Conservation (phyloP, 2,888 invertebrate genomes). For the Sericinus montela region DNA sequence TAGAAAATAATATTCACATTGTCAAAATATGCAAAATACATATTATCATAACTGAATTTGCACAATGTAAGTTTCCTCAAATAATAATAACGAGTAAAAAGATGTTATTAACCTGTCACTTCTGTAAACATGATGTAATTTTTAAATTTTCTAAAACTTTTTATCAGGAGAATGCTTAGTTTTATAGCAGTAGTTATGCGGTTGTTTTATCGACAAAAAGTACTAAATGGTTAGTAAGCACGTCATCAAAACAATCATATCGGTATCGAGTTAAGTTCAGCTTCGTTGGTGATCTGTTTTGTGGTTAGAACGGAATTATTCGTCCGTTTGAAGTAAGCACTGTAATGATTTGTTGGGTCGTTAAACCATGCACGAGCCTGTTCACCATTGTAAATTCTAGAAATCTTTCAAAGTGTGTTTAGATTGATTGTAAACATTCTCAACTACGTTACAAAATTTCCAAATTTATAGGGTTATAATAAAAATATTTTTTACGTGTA, state of each 20-base stretch:
- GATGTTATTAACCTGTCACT: slow-evolving; percentile 12
- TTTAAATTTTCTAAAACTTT: slow-evolving; percentile 6
- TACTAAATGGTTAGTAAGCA: slow-evolving; percentile 20
- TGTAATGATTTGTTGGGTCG: slow-evolving; percentile 33
- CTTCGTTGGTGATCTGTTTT: slow-evolving; percentile 44
- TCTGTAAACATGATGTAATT: slow-evolving; percentile 10
- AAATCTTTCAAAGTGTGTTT: neutral
- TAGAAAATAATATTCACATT: too few relatives aligned
- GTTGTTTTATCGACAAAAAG: slow-evolving; percentile 24
- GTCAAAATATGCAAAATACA: too few relatives aligned
- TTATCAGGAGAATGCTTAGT: slow-evolving; percentile 3
- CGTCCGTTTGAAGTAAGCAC: slow-evolving; percentile 31
- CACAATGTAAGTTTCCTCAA: too few relatives aligned
- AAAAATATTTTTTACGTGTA: too few relatives aligned
- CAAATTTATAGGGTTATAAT: too few relatives aligned
- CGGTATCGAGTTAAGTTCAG: slow-evolving; percentile 30
- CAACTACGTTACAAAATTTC: too few relatives aligned
- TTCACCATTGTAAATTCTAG: neutral
- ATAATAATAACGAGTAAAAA: too few relatives aligned
- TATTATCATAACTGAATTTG: too few relatives aligned
- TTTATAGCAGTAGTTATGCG: slow-evolving; percentile 9
- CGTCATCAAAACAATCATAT: slow-evolving; percentile 26
- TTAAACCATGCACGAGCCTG: slow-evolving; percentile 24
- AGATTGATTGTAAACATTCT: too few relatives aligned
- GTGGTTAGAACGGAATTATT: slow-evolving; percentile 35